Evolutionary conservation across 2,113 vertebrate genomes (phyloP).

Genomic region (Tragelaphus scriptus): DNA sequence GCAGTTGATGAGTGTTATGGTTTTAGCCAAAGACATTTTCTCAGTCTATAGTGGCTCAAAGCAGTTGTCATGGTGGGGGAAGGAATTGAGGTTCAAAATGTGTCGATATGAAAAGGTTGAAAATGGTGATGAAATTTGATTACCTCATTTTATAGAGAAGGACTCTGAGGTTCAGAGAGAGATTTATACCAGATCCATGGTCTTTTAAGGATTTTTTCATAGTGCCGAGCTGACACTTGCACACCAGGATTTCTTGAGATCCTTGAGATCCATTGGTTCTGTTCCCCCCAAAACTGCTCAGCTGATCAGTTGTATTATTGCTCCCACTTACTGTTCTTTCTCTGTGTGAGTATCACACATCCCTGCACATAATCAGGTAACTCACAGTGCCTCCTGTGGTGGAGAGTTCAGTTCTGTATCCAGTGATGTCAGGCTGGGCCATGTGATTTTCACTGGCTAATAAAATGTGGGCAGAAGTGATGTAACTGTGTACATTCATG

Average conservation of each 20-base stretch:
- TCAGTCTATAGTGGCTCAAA: background rate
- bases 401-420: background rate
- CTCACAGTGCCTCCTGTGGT: background rate
- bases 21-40: background rate
- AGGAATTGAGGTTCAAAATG: background rate
- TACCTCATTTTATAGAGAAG: background rate
- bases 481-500: rapidly evolving
- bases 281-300: background rate
- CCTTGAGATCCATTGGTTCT: background rate
- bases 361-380: background rate
- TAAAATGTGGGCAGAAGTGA: background rate
- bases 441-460: background rate
- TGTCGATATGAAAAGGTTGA: background rate
- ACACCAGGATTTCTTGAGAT: background rate
- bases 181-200: background rate
- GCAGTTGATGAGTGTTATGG: background rate
- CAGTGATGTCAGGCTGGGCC: background rate
- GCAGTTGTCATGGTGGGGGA: background rate
- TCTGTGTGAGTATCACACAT: background rate
- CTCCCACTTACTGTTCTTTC: background rate
- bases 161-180: background rate
- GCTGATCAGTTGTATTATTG: background rate
- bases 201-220: background rate
- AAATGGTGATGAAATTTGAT: background rate
- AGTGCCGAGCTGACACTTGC: background rate